Conservation (phyloP, 2,797 vertebrate genomes). For the Melanotaenia maccullochi region DNA sequence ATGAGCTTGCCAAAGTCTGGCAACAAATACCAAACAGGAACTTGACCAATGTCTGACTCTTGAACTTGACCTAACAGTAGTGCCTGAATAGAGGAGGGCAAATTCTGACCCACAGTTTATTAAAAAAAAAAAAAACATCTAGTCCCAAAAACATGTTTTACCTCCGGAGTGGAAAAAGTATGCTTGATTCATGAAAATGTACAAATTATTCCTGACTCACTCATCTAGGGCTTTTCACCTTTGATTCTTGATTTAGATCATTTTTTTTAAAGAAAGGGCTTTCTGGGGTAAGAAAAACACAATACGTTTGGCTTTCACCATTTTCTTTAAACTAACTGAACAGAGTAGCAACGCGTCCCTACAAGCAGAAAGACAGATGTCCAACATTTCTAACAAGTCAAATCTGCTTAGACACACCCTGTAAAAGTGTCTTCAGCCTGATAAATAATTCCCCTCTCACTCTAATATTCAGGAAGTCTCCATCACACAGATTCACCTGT, state of each 20-base stretch:
- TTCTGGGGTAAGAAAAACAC: no score
- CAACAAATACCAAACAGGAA: conserved; percentile 61
- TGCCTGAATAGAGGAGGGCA: conserved; percentile 7
- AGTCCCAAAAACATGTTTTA: neutral
- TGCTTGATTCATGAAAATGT: neutral
- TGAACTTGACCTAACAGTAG: conserved; percentile 32
- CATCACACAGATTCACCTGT: neutral
- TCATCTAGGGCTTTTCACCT: no score
- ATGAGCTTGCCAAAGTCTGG: conserved; percentile 40
- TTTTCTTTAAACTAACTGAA: neutral
- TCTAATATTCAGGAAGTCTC: neutral
- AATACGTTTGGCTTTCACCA: no score
- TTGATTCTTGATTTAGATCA: no score
- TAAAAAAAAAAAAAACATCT: neutral
- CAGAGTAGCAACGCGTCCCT: neutral
- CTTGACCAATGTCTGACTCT: conserved; percentile 55
- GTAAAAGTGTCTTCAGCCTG: neutral
- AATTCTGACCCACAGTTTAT: conserved; percentile 20
- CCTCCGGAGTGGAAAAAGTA: neutral
- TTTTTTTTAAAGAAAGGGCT: no score
- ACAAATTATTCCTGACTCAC: neutral
- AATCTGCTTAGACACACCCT: neutral
- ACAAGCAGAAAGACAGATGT: neutral
- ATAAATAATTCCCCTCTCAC: neutral
- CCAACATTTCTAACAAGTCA: neutral